Percentiles rank a stretch among this genome's conserved stretches.
Evolutionary conservation across 64 coral and sea anemone genomes (phyloP).

Genomic region (Montipora capricornis): DNA sequence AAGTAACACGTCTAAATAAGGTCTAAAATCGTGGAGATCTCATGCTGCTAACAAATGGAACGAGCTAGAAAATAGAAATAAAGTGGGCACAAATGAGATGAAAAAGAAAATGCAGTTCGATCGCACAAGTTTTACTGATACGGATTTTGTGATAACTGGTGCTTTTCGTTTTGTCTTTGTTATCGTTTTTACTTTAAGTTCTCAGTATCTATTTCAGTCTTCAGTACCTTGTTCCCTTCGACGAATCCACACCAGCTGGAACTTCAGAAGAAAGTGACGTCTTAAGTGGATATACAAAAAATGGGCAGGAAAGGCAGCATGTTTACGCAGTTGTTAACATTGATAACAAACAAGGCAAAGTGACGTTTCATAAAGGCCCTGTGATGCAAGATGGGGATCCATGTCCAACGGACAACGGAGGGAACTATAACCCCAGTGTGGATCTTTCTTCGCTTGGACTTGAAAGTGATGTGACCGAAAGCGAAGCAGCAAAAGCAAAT

Average conservation of each 20-base stretch:
- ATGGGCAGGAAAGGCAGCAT: background rate
- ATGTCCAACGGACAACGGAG: background rate
- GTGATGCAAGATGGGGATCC: background rate
- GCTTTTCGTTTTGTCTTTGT: background rate
- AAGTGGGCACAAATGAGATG: background rate
- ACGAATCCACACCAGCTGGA: background rate
- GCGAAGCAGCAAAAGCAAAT: background rate
- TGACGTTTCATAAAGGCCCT: background rate
- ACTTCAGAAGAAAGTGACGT: background rate
- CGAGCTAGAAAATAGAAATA: background rate
- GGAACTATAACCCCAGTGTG: background rate
- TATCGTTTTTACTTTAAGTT: background rate
- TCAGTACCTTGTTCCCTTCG: background rate
- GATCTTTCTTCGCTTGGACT: background rate
- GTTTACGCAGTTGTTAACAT: slow-evolving; percentile 7
- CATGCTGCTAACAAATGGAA: slow-evolving; percentile 42
- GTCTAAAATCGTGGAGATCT: slow-evolving; percentile 65
- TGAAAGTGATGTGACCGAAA: background rate
- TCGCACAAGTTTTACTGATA: background rate
- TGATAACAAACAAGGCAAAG: background rate
- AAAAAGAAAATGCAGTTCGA: background rate
- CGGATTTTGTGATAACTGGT: background rate
- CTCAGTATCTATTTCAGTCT: background rate
- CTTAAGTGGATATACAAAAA: too few relatives aligned
- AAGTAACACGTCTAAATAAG: slow-evolving; percentile 44